Conservation (phyloP, 2,113 vertebrate species). For the Pelvicachromis taeniatus region DNA sequence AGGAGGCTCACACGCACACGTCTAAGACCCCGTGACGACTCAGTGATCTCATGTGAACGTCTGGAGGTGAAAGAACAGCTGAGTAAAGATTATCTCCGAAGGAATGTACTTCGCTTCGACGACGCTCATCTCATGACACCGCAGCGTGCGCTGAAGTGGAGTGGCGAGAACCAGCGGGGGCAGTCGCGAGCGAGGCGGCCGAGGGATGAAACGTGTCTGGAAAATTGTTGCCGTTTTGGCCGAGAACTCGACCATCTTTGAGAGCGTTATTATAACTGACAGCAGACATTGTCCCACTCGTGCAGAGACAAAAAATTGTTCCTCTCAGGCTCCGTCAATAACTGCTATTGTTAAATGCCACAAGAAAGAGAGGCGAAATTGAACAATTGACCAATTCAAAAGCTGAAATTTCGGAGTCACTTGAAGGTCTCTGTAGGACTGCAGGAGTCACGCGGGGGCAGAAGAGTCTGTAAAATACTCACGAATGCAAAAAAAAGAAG, state of each 20-base stretch:
- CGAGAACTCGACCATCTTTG: background rate
- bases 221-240: slow-evolving; percentile 10
- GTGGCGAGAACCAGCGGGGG: background rate
- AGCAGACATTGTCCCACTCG: slow-evolving; percentile 1
- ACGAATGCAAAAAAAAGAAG: background rate
- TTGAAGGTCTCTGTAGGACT: background rate
- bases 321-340: background rate
- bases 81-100: background rate
- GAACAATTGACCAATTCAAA: background rate
- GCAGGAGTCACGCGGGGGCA: background rate
- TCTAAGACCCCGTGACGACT: background rate
- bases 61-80: background rate
- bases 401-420: background rate
- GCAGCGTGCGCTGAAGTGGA: background rate
- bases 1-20: background rate
- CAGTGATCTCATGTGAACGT: background rate
- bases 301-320: background rate
- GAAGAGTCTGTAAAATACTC: background rate
- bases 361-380: background rate
- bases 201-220: background rate
- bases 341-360: slow-evolving; percentile 11
- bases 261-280: slow-evolving; percentile 3
- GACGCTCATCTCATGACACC: background rate
- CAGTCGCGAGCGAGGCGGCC: background rate
- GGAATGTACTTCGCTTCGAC: background rate